These are phyloP conservation scores for Xestia ashworthii DNA, from an alignment of 2,888 invertebrate species.

Conservation along the genomic window DNA sequence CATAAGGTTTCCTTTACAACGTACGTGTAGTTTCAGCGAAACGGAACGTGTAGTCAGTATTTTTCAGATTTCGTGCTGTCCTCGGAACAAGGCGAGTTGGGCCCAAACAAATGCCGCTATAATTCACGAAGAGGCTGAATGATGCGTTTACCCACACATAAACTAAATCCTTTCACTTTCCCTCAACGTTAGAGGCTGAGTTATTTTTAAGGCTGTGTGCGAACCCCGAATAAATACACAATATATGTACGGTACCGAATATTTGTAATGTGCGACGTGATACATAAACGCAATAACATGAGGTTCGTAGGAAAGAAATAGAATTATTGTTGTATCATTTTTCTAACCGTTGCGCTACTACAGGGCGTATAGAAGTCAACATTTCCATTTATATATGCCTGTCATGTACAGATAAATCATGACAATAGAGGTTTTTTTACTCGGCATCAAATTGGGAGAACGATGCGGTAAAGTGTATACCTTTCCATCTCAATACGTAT, in stretches of 20 bases:
- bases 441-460: constrained; percentile 37
- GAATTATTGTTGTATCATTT: constrained; percentile 61
- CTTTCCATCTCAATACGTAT: neutral
- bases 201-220: constrained; percentile 71
- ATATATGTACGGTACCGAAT: constrained; percentile 60
- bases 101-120: constrained; percentile 73
- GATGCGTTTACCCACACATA: constrained; percentile 76
- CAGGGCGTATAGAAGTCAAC: constrained; percentile 50
- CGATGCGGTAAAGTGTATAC: constrained; percentile 8
- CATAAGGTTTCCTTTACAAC: constrained; percentile 44
- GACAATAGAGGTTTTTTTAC: constrained; percentile 38
- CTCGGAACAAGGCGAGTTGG: constrained; percentile 44
- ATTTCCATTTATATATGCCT: constrained; percentile 57
- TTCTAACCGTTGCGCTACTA: constrained; percentile 40
- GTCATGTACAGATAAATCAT: constrained; percentile 57
- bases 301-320: constrained; percentile 45
- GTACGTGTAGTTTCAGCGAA: constrained; percentile 34
- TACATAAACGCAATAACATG: constrained; percentile 59
- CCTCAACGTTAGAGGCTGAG: constrained; percentile 70
- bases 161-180: constrained; percentile 77
- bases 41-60: constrained; percentile 39
- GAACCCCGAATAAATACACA: constrained; percentile 61
- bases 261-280: constrained; percentile 66
- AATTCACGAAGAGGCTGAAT: constrained; percentile 77
- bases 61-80: constrained; percentile 53